Conservation (phyloP, 2,113 vertebrate species). For the Oryzias melastigma region DNA sequence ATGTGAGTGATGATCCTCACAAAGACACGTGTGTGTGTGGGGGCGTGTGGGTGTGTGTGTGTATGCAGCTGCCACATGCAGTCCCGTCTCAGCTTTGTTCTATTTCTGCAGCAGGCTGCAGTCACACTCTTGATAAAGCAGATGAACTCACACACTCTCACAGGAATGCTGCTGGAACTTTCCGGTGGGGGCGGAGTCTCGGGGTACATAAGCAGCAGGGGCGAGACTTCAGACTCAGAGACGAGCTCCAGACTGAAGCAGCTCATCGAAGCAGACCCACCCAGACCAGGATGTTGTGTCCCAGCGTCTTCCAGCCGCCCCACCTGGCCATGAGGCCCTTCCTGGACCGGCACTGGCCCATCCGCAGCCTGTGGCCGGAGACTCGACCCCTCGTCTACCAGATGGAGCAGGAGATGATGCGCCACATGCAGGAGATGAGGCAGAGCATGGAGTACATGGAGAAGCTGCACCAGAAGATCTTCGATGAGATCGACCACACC, state of each 20-base stretch:
- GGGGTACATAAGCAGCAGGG: slow-evolving; percentile 51
- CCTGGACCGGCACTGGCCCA: slow-evolving; percentile 74
- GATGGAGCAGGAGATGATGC: slow-evolving; percentile 75
- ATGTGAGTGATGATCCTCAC: neutral
- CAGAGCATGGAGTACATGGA: slow-evolving; percentile 77
- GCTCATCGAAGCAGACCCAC: neutral
- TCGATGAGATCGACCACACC: slow-evolving; percentile 71
- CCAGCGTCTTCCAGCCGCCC: slow-evolving; percentile 63
- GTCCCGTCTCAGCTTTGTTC: slow-evolving; percentile 62
- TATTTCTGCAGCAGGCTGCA: slow-evolving; percentile 64
- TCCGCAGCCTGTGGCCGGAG: slow-evolving; percentile 79
- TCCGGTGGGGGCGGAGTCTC: slow-evolving; percentile 24
- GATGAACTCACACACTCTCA: slow-evolving; percentile 32
- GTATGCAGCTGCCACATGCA: slow-evolving; percentile 63
- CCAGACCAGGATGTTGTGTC: slow-evolving; percentile 68
- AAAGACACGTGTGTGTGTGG: neutral
- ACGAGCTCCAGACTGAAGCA: slow-evolving; percentile 10
- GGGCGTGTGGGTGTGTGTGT: slow-evolving; percentile 5
- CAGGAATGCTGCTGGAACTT: slow-evolving; percentile 69
- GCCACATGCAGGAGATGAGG: slow-evolving; percentile 75
- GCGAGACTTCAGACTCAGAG: slow-evolving; percentile 11
- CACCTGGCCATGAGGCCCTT: slow-evolving; percentile 43
- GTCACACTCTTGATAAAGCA: slow-evolving; percentile 52
- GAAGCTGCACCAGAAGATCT: slow-evolving; percentile 73
- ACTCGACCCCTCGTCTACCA: slow-evolving; percentile 72